Conservation (phyloP, 2,797 vertebrate genomes). For the Pangasius macronema region DNA sequence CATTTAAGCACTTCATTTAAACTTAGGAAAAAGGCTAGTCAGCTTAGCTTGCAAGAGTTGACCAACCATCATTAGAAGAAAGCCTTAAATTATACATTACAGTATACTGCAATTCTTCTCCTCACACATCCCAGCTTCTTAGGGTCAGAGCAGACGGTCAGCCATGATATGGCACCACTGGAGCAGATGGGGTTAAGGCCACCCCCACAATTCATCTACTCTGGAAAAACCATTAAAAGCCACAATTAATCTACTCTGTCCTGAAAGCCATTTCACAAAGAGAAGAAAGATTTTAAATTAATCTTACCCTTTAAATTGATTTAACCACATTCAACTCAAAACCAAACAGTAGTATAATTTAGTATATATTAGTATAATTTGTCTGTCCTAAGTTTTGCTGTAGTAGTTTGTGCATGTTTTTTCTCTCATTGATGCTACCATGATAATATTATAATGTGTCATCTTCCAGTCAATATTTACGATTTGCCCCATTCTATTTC, state of each 20-base stretch:
- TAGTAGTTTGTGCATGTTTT: not conserved
- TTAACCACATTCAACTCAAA: not conserved
- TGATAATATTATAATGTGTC: not conserved
- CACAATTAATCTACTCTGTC: not conserved
- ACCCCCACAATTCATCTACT: not conserved
- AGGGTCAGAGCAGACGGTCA: not conserved
- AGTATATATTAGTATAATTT: not conserved
- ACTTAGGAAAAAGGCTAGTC: not conserved
- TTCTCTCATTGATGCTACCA: not conserved
- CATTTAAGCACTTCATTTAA: not conserved
- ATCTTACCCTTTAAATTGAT: not conserved
- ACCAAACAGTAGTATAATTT: too few relatives aligned
- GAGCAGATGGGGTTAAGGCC: not conserved
- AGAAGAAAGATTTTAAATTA: not conserved
- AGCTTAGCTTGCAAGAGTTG: not conserved
- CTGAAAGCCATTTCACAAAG: not conserved
- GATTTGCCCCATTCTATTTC: not conserved
- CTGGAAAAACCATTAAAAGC: not conserved
- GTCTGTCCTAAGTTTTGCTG: not conserved
- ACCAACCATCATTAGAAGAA: not conserved
- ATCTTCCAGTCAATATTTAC: not conserved
- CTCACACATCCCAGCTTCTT: not conserved
- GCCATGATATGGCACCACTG: not conserved
- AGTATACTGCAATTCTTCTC: not conserved
- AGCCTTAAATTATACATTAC: not conserved